Evolutionary conservation across 2,888 invertebrate species (phyloP), one percentile per base, ranked within the genome.

Genomic region (Sepiola atlantica): DNA sequence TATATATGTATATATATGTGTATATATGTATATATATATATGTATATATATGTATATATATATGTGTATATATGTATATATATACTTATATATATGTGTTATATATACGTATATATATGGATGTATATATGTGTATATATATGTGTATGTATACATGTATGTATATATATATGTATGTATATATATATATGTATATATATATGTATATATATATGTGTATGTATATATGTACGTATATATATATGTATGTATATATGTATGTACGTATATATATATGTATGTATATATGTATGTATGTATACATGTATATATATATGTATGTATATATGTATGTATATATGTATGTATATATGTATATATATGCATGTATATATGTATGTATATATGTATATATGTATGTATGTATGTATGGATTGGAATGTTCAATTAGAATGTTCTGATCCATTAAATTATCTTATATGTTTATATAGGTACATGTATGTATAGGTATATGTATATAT

Each of bases 191-290:
- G 24, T 91, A 91, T 91, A 91, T 91, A 91, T 90, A 90, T 90
- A 35, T 35, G n/a, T 90, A 90, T 90, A n/a, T 90, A n/a, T 90
- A n/a, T 90, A n/a, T 90, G 18, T 90, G 18, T 90, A 18, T 35
- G n/a, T 90, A 35, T 90, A 90, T 90, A 90, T 90, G n/a, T 90
- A 90, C n/a, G n/a, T 90, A n/a, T 90, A 20, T 90, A 90, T 90
- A 90, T 90, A n/a, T 90, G n/a, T 90, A n/a, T 90, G 18, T 90
- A n/a, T 90, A 18, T 18, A 91, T 35, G n/a, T 35, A 35, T 35
- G 12, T 91, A 12, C 35, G 10, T 35, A 1, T 91, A 2, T 91
- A 32, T 91, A 45, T 35, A 90, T 90, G n/a, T 90, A 90, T 90
- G 18, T 90, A 90, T 90, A n/a, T 20, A 20, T 90, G n/a, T 35